These are phyloP conservation scores for Corydoras maculifer DNA, from an alignment of 2,113 vertebrate species.

Conservation along the genomic window DNA sequence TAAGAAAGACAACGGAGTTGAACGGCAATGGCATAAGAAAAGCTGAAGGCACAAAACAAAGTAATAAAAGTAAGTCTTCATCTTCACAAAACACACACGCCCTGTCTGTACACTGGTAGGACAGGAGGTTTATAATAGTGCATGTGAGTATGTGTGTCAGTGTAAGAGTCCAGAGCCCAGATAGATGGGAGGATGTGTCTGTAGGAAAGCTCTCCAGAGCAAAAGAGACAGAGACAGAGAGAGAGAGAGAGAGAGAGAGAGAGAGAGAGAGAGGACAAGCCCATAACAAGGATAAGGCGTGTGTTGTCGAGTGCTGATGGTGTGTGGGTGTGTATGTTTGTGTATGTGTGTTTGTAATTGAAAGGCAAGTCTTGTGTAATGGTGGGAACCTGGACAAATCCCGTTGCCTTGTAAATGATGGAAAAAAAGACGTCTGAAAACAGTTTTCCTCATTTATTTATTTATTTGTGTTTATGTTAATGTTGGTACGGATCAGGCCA, in stretches of 20 bases:
- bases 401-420: slow-evolving; percentile 49
- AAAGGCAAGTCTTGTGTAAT: slow-evolving; percentile 32
- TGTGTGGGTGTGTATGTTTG: slow-evolving; percentile 49
- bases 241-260: slow-evolving; percentile 27
- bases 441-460: slow-evolving; percentile 18
- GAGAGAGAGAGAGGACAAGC: slow-evolving; percentile 22
- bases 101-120: slow-evolving; percentile 35
- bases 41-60: slow-evolving; percentile 47
- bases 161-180: slow-evolving; percentile 45
- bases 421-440: slow-evolving; percentile 47
- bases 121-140: slow-evolving; percentile 60
- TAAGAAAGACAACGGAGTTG: slow-evolving; percentile 50
- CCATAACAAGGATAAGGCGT: slow-evolving; percentile 60
- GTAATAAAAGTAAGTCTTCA: slow-evolving; percentile 51
- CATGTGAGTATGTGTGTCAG: slow-evolving; percentile 41
- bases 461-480: too few relatives aligned
- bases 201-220: slow-evolving; percentile 42
- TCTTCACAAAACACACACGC: slow-evolving; percentile 54
- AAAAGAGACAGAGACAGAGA: slow-evolving; percentile 26
- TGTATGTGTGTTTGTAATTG: slow-evolving; percentile 51
- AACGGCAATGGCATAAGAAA: slow-evolving; percentile 50
- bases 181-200: slow-evolving; percentile 57
- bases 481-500: too few relatives aligned
- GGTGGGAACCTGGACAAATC: slow-evolving; percentile 62
- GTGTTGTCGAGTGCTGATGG: slow-evolving; percentile 37